These are phyloP conservation scores for Leucophenga varia DNA, from an alignment of 1,140 invertebrate species.

Conservation along the genomic window DNA sequence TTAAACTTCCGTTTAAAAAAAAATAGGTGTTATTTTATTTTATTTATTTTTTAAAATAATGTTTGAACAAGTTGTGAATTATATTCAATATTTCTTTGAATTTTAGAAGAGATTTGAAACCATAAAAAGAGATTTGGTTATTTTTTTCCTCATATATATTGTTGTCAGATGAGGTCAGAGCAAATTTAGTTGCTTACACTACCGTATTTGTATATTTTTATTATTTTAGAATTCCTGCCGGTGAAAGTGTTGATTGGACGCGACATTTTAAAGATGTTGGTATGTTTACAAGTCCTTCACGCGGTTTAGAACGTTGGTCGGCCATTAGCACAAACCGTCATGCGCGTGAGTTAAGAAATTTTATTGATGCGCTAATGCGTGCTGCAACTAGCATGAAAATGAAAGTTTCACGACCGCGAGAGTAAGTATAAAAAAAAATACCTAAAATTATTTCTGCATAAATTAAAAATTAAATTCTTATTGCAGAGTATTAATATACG, in stretches of 20 bases:
- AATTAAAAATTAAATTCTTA: neutral
- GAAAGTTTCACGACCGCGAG: slow-evolving; percentile 53
- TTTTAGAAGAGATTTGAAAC: too few relatives aligned
- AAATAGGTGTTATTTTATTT: too few relatives aligned
- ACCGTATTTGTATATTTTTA: neutral
- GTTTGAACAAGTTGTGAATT: too few relatives aligned
- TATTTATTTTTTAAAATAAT: too few relatives aligned
- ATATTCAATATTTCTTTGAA: too few relatives aligned
- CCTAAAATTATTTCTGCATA: neutral
- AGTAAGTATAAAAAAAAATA: slow-evolving; percentile 31
- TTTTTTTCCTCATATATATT: too few relatives aligned
- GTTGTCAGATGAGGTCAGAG: too few relatives aligned
- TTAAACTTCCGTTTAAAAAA: too few relatives aligned
- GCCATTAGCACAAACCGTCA: slow-evolving; percentile 57
- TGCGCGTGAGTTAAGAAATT: slow-evolving; percentile 53
- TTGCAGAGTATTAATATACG: slow-evolving; percentile 24
- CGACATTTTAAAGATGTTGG: slow-evolving; percentile 38
- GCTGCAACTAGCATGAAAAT: slow-evolving; percentile 56
- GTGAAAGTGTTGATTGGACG: slow-evolving; percentile 58
- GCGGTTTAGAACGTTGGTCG: slow-evolving; percentile 49
- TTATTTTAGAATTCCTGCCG: neutral
- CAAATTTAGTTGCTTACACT: too few relatives aligned
- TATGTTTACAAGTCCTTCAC: slow-evolving; percentile 32
- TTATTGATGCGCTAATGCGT: slow-evolving; percentile 55
- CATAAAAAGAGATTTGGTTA: too few relatives aligned